phyloP scores from a whole-genome alignment of 2,888 invertebrate genomes.

The Dicycla oo region DNA sequence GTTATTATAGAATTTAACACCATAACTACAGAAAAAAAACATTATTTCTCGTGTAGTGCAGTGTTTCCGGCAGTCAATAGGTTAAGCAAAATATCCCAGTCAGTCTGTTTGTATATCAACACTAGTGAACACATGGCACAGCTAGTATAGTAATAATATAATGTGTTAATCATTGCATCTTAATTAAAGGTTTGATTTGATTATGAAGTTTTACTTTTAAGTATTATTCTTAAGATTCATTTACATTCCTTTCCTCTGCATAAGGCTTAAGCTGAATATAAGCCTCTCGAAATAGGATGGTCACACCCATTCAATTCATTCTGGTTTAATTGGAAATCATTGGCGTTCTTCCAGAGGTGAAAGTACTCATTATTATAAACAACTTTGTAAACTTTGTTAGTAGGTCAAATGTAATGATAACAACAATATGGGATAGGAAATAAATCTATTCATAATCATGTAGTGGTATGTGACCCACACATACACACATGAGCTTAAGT shows the following conservation, averaged over 20 bases:
- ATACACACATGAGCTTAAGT: no score
- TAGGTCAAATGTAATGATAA: conserved; percentile 19
- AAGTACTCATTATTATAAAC: conserved; percentile 21
- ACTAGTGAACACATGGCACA: not conserved
- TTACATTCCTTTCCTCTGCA: not conserved
- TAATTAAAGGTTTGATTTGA: not conserved
- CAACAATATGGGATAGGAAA: not conserved
- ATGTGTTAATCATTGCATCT: not conserved
- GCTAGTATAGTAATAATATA: not conserved
- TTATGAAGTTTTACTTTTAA: no score
- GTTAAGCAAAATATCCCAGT: not conserved
- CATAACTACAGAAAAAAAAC: no score
- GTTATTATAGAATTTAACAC: no score
- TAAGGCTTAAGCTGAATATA: not conserved
- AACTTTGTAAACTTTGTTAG: not conserved
- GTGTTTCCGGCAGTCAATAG: no score
- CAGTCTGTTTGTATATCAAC: not conserved
- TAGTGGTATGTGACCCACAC: no score
- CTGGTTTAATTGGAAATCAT: not conserved
- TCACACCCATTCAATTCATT: conserved; percentile 8
- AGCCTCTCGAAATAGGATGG: not conserved
- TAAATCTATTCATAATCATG: not conserved
- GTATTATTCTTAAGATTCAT: not conserved
- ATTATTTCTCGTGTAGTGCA: no score
- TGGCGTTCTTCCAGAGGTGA: conserved; percentile 41